Evolutionary conservation across 2,888 invertebrate species (phyloP).

Genomic region (Drosophila mimetica): DNA sequence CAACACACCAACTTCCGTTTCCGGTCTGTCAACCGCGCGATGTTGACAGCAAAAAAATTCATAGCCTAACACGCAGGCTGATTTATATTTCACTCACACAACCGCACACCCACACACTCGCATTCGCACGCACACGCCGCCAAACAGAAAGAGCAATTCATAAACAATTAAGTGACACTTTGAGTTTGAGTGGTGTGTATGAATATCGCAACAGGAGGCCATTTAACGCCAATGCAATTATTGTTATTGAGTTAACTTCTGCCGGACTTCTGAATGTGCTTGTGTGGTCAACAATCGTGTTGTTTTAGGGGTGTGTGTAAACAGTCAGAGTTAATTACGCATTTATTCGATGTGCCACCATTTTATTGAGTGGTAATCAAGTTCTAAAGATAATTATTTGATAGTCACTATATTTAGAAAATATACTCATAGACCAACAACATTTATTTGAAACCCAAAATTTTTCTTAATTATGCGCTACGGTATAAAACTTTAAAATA

Average conservation of each 20-base stretch:
- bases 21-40: conserved; percentile 51
- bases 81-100: conserved; percentile 49
- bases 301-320: conserved; percentile 31
- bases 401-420: too few species aligned
- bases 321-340: conserved; percentile 39
- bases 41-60: conserved; percentile 31
- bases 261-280: conserved; percentile 35
- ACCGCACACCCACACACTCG: conserved; percentile 18
- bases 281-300: conserved; percentile 46
- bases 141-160: conserved; percentile 54
- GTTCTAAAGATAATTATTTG: too few species aligned
- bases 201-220: conserved; percentile 21
- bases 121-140: neutral
- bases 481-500: too few species aligned
- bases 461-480: too few species aligned
- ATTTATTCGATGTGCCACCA: conserved; percentile 5
- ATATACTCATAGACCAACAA: too few species aligned
- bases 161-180: conserved; percentile 71
- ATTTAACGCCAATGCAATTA: conserved; percentile 53
- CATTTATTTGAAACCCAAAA: too few species aligned
- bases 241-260: conserved; percentile 71
- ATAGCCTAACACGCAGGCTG: conserved; percentile 62
- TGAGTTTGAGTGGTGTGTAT: conserved; percentile 22
- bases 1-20: conserved; percentile 53
- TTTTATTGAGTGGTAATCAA: conserved; percentile 34